These are phyloP conservation scores for Pelobates fuscus DNA, from an alignment of 2,113 vertebrate genomes.

Conservation along the genomic window DNA sequence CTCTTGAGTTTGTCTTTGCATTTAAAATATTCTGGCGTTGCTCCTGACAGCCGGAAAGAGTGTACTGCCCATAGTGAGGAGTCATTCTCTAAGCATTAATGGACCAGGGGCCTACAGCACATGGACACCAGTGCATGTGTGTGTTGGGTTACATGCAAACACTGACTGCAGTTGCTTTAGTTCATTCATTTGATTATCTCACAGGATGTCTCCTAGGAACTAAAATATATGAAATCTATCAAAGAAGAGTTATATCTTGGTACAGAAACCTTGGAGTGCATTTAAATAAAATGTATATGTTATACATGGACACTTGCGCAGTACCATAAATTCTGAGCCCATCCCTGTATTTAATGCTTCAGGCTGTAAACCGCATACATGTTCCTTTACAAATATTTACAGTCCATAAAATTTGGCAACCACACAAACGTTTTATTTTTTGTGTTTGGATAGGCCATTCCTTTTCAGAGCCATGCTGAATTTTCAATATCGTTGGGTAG, in stretches of 20 bases:
- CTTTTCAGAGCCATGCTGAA: background rate
- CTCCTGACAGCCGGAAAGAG: background rate
- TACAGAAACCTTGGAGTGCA: background rate
- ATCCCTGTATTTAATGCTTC: background rate
- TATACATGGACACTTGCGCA: background rate
- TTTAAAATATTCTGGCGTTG: background rate
- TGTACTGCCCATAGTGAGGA: conserved; percentile 5
- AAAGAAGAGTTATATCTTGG: background rate
- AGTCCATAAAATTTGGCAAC: background rate
- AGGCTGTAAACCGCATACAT: background rate
- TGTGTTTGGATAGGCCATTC: background rate
- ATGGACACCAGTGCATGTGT: conserved; percentile 9
- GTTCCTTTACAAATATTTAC: background rate
- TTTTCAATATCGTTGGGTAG: background rate
- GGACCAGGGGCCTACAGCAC: conserved; percentile 16
- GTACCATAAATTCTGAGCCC: background rate
- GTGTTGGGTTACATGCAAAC: conserved; percentile 14
- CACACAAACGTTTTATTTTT: background rate
- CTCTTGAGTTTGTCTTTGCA: conserved; percentile 3
- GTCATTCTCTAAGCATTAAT: background rate
- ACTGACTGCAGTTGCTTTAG: background rate
- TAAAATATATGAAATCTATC: background rate
- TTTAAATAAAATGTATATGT: background rate
- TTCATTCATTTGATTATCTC: background rate
- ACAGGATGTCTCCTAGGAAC: background rate